Base-by-base conservation (phyloP, 2,113 vertebrate genomes). In the Ptilorrhoa leucosticta region DNA sequence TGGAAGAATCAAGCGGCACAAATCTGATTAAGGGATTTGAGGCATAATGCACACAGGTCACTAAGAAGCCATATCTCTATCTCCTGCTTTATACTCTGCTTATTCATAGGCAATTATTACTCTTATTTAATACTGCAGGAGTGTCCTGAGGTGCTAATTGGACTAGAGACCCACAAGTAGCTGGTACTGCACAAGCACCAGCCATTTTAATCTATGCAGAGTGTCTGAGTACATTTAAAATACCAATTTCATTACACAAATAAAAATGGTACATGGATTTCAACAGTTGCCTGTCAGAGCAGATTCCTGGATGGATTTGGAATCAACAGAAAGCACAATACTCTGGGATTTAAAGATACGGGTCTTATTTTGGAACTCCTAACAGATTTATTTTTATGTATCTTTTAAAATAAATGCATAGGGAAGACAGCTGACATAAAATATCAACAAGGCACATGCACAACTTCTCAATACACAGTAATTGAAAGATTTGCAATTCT, bases 71-170 rank as follows among this genome's bases (percentile, higher is more conserved):
- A 13, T 71, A 79, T 94, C 95, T 83, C n/a, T 73, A 66, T 90
- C 96, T 94, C 90, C 94, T 22, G 81, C 90, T 87, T 94, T 88
- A 58, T 93, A 88, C 72, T 47, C 51, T 3, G 45, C 95, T 95
- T 94, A 93, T 92, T 96, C 95, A 96, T 60, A 65, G 93, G 97
- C 97, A 96, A 97, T 97, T 97, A 91, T 83, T 94, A 26, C 87
- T 76, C 79, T 96, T 95, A 93, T 84, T 96, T 91, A 90, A 94
- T 89, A 57, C 80, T 72, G 68, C 81, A 83, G 94, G 89, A 94
- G 70, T 8, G 11, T 71, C 94, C 72, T 44, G 77, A 90, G 80
- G 93, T 90, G 93, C 89, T 73, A 75, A 90, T 50, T 77, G 28
- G 81, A 57, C 30, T 6, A 21, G 30, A 57, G 88, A 82, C 83